Evolutionary conservation across 2,113 vertebrate genomes (phyloP), one percentile per base, ranked within the genome.

Genomic region (Entomyzon cyanotis): DNA sequence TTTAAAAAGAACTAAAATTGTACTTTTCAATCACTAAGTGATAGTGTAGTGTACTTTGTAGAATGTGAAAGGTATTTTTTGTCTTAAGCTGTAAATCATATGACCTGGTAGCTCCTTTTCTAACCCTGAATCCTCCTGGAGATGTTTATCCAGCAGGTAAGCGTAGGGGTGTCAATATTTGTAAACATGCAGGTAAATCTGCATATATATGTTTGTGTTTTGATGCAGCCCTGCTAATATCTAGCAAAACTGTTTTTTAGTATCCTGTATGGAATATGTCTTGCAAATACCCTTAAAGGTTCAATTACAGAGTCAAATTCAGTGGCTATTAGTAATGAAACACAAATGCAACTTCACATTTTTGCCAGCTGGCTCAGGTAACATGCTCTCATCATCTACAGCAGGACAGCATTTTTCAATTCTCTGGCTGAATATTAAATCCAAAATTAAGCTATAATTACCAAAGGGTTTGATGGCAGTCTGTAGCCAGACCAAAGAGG

Each of bases 361-460:
- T 87, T 71, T 92, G 93, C 96, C 96, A 97, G 95, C 94, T 97
- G 96, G 97, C 93, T 94, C 84, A 84, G 62, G 79, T 77, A 94
- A 81, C 11, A 0, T 82, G 47, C 94, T 93, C 87, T 96, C 88
- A 94, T 96, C 92, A 50, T 92, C 74, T 85, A 60, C 37, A 94
- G 82, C 89, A 95, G 87, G 24, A 91, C 87, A 80, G 49, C 62
- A 20, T 95, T 95, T 97, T 94, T 93, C 75, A 64, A 55, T 92
- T 88, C 91, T 94, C 69, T 91, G 67, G 84, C 91, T 87, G 88
- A 96, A 94, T 89, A 93, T 77, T 82, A 88, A 84, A 65, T 90
- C 58, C 73, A 79, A 71, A 81, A 89, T 93, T 75, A 89, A 80
- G 78, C 68, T 84, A 5, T 60, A 89, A 93, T 86, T 68, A 71